Evolutionary conservation across 2,888 invertebrate species (phyloP).

Genomic region (Scelioninae gen. 2): DNA sequence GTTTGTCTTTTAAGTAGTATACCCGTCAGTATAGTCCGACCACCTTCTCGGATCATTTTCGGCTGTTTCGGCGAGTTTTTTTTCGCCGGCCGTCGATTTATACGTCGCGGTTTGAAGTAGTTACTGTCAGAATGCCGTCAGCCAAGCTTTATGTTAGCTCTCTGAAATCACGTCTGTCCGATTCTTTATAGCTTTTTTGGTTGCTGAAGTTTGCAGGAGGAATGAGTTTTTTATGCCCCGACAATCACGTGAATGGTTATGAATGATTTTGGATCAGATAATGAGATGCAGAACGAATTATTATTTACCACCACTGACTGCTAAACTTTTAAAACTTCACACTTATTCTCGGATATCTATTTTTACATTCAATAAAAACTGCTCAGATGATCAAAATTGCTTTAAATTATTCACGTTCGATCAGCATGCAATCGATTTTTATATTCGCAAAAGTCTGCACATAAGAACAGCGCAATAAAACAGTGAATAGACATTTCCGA

Average conservation of each 20-base stretch:
- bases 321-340: no score
- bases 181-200: conserved; percentile 41
- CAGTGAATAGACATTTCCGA: no score
- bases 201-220: not conserved
- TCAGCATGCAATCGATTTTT: conserved; percentile 29
- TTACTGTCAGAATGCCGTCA: conserved; percentile 25
- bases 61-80: not conserved
- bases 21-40: conserved; percentile 5
- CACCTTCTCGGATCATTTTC: conserved; percentile 7
- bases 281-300: not conserved
- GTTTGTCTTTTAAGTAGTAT: conserved; percentile 34
- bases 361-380: conserved; percentile 12
- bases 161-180: conserved; percentile 5
- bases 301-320: not conserved
- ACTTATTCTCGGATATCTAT: conserved; percentile 1
- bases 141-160: conserved; percentile 25
- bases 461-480: conserved; percentile 22
- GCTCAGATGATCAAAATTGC: not conserved
- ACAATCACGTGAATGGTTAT: conserved; percentile 3
- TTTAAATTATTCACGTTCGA: conserved; percentile 4
- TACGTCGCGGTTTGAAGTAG: conserved; percentile 18
- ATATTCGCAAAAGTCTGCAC: no score
- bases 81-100: conserved; percentile 30
- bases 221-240: conserved; percentile 13
- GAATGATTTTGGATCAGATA: not conserved